These are phyloP conservation scores for Adineta ricciae DNA, from an alignment of 2,888 invertebrate genomes.

Conservation along the genomic window DNA sequence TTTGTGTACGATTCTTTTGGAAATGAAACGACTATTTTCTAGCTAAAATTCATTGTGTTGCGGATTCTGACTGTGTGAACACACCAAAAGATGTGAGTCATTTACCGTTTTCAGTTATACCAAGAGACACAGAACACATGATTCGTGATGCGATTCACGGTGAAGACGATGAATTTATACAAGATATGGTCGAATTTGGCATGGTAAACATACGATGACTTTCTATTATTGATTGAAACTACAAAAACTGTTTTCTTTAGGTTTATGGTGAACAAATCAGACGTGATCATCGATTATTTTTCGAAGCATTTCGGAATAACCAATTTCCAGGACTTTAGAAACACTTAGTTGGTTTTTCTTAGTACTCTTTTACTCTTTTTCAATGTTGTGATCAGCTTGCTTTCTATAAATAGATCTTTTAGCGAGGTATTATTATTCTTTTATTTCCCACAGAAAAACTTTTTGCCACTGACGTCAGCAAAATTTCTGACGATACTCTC, in stretches of 20 bases:
- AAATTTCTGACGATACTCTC: too few species aligned
- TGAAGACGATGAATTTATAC: neutral
- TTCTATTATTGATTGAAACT: neutral
- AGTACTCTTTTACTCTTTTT: neutral
- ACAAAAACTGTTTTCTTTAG: neutral
- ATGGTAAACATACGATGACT: neutral
- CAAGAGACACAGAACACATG: neutral
- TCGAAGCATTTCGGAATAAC: neutral
- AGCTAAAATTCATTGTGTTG: neutral
- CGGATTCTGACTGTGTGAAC: neutral
- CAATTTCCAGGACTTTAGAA: neutral
- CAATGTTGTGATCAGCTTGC: neutral
- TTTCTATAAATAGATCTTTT: too few species aligned
- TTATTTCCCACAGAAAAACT: too few species aligned
- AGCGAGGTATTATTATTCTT: too few species aligned
- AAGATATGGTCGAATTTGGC: neutral
- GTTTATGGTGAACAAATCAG: neutral
- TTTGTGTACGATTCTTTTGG: neutral
- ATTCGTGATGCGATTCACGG: neutral
- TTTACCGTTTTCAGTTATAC: neutral
- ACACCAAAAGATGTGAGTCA: neutral
- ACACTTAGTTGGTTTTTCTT: neutral
- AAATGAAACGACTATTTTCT: neutral
- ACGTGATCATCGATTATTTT: neutral
- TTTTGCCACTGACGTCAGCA: too few species aligned